Evolutionary conservation across 2,113 vertebrate genomes (phyloP), one percentile per base, ranked within the genome.

Genomic region (Epinephelus cyanopodus): DNA sequence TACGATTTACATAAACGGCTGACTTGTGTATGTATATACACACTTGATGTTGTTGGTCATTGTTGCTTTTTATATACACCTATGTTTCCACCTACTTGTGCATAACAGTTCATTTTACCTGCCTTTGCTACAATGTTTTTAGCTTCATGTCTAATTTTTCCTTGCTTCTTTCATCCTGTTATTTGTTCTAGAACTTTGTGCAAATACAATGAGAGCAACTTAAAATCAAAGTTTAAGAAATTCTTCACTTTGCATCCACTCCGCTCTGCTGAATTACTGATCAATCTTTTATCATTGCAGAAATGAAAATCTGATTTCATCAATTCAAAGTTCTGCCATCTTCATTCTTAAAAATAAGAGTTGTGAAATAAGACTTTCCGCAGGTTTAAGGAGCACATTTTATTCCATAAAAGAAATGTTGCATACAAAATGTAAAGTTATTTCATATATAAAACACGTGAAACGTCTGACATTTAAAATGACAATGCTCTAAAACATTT

Each of bases 331-430:
- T 58, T 37, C 42, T 29, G 25, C 25, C 39, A 42, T 19, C 54
- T 15, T 21, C 0, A 45, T 14, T 33, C n/a, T 56, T 17, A 39
- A 2, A 21, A 53, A 21, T 11, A 27, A 8, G 6, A 21, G 4
- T 25, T 17, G 7, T 47, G 3, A 25, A 67, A 79, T 33, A 48
- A 73, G 18, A 67, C 45, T 18, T 12, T 23, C 7, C 61, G 7
- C 45, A 50, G 21, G 18, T 69, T 69, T 27, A 56, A 62, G 8
- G 17, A 64, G 39, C 12, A 52, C 19, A 29, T 71, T 82, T 86
- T 79, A 83, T 87, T 79, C n/a, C 47, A 45, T 77, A 29, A 73
- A 57, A 69, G 1, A 65, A 45, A 79, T 17, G 10, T 5, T 77
- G 18, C 39, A 69, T 23, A 54, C 27, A 86, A 54, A 82, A 19